phyloP scores from a whole-genome alignment of 1,140 invertebrate species.

The Eupristina koningsbergeri region DNA sequence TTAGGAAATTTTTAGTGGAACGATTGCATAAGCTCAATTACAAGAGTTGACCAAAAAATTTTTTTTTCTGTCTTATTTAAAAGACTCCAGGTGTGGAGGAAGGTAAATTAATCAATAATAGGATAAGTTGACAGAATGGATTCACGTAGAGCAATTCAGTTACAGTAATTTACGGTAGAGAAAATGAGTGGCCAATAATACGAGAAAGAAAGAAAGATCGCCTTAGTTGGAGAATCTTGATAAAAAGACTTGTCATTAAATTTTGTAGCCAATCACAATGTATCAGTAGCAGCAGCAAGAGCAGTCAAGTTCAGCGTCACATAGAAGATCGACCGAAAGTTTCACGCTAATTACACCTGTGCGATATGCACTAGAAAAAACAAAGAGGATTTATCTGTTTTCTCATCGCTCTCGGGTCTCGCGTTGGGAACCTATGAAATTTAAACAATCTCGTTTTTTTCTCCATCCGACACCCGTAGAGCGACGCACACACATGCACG shows the following conservation, averaged over 20 bases:
- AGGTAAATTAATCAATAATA: neutral
- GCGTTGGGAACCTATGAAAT: neutral
- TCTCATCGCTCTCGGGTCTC: neutral
- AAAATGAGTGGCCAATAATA: slow-evolving; percentile 3
- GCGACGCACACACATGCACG: no score
- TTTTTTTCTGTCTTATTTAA: no score
- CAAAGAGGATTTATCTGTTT: slow-evolving; percentile 13
- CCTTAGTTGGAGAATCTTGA: neutral
- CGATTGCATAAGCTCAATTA: neutral
- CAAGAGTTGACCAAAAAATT: neutral
- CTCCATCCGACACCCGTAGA: no score
- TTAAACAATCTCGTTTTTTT: slow-evolving; percentile 15
- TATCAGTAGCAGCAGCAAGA: neutral
- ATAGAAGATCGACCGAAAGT: slow-evolving; percentile 5
- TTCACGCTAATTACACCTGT: slow-evolving; percentile 7
- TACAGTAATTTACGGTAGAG: neutral
- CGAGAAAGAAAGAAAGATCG: no score
- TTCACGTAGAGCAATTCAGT: neutral
- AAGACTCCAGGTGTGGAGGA: neutral
- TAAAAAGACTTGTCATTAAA: slow-evolving; percentile 8
- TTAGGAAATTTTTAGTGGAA: neutral
- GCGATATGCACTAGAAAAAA: neutral
- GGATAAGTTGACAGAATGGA: neutral
- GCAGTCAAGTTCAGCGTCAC: neutral
- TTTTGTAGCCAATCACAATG: neutral